phyloP scores from a whole-genome alignment of 2,888 invertebrate genomes.

The Junonia oenone region DNA sequence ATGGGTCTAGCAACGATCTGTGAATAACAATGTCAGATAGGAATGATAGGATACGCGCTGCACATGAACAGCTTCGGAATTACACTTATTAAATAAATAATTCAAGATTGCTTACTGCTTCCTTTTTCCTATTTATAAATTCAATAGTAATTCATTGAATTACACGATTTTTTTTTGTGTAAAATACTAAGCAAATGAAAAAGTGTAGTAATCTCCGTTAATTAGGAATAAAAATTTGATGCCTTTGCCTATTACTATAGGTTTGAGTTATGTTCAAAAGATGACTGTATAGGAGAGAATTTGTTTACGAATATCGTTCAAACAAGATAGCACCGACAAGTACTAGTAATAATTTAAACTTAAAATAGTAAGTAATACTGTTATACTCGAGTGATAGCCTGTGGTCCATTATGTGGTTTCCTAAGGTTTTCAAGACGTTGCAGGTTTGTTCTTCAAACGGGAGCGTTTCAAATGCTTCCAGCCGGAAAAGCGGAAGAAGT shows the following conservation, averaged over 20 bases:
- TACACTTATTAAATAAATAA: conserved; percentile 18
- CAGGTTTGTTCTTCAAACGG: conserved; percentile 6
- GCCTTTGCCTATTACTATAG: not conserved
- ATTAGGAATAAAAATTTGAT: not conserved
- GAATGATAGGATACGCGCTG: conserved; percentile 12
- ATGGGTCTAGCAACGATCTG: not conserved
- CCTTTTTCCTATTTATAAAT: conserved; percentile 2
- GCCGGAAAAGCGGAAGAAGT: conserved; percentile 12
- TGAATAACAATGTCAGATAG: conserved; percentile 17
- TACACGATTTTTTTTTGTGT: no score
- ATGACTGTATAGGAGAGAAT: no score
- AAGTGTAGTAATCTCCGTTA: no score
- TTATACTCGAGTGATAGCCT: not conserved
- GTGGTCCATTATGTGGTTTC: not conserved
- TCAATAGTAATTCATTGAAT: no score
- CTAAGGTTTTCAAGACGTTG: not conserved
- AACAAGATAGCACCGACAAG: no score
- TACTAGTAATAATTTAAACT: no score
- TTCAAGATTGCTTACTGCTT: conserved; percentile 1
- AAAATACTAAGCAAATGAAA: not conserved
- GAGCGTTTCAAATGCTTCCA: conserved; percentile 14
- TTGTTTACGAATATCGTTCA: no score
- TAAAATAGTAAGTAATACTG: no score
- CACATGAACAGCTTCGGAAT: conserved; percentile 19
- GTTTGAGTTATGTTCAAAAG: not conserved